Evolutionary conservation across 1,140 invertebrate genomes (phyloP).

Genomic region (Caenorhabditis briggsae): DNA sequence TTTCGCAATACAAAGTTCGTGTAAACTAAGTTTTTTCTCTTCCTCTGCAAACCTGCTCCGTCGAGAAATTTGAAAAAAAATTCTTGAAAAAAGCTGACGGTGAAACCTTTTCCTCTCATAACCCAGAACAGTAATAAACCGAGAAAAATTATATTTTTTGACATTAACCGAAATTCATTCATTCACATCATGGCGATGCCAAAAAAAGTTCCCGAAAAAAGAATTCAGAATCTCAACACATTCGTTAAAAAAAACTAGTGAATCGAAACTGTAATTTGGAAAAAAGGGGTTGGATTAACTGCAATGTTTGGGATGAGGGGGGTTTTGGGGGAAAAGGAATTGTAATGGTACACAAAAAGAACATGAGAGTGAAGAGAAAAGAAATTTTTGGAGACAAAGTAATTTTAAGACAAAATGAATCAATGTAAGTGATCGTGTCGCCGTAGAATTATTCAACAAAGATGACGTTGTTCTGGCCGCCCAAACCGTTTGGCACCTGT

Average conservation of each 20-base stretch:
- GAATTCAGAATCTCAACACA: slow-evolving; percentile 37
- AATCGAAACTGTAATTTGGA: background rate
- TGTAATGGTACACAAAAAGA: background rate
- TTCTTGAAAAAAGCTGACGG: too few species aligned
- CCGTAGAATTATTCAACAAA: slow-evolving; percentile 62
- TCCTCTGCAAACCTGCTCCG: too few species aligned
- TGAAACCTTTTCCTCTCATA: too few species aligned
- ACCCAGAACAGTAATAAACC: too few species aligned
- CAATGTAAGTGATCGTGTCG: slow-evolving; percentile 13
- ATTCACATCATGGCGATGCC: slow-evolving; percentile 53
- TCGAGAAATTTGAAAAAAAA: too few species aligned
- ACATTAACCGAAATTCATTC: slow-evolving; percentile 27
- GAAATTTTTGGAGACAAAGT: slow-evolving; percentile 5
- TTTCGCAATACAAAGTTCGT: too few species aligned
- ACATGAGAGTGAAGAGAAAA: slow-evolving; percentile 26
- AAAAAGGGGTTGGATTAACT: background rate
- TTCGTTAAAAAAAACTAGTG: slow-evolving; percentile 42
- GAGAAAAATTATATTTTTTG: background rate
- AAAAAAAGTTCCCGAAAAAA: slow-evolving; percentile 23
- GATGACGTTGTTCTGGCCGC: slow-evolving; percentile 69
- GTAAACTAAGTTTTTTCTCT: too few species aligned
- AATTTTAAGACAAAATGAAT: background rate
- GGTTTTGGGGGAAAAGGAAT: background rate
- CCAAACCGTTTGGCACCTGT: slow-evolving; percentile 68
- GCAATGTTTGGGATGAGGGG: background rate